Base-by-base conservation (phyloP, 2,888 invertebrate species). In the Sarcophaga subvicina region DNA sequence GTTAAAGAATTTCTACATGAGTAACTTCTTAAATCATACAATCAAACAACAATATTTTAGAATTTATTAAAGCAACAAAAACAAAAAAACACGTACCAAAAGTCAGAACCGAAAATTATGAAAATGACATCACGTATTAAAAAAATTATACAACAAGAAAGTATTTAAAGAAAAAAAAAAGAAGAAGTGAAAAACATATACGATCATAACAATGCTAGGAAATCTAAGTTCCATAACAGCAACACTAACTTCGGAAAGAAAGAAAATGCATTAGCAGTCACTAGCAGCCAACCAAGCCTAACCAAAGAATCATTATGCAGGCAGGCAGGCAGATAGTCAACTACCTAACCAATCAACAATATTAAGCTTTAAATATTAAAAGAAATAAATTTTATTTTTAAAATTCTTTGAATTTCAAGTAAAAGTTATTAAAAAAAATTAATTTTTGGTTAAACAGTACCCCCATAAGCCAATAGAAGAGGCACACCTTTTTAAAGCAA, bases 41-140 rank as follows among this genome's bases (percentile, higher is more conserved):
- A 70, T 25, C 14, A 78, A 14, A 54, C 37, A 37, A 37, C 37
- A 37, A 37, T 10, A 37, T 2, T 6, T 37, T 37, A 37, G 37
- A 49, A 49, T 49, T 49, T 49, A 49, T 49, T 49, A 49, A 49
- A 49, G 14, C 17, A 17, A 54, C 4, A 62, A 70, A 5, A 54
- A 70, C 76, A 82, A 60, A 37, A 37, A 37, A 37, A 37, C 27
- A 37, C 10, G 37, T 37, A 69, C 47, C 17, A 60, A 67, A 72
- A 78, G 11, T 12, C 14, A 71, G 14, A 71, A 78, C 49, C 69
- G 14, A 86, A 80, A 86, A 76, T 77, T 75, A 84, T 79, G 63
- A 79, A 84, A 87, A 87, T 87, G 87, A 84, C 84, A 87, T 87
- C 87, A 87, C 87, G 87, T 84, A 72, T 84, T 27, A 79, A 84